Percentiles rank a stretch among this genome's conserved stretches.
Conservation (phyloP, 2,888 invertebrate genomes). For the Tiliacea citrago region DNA sequence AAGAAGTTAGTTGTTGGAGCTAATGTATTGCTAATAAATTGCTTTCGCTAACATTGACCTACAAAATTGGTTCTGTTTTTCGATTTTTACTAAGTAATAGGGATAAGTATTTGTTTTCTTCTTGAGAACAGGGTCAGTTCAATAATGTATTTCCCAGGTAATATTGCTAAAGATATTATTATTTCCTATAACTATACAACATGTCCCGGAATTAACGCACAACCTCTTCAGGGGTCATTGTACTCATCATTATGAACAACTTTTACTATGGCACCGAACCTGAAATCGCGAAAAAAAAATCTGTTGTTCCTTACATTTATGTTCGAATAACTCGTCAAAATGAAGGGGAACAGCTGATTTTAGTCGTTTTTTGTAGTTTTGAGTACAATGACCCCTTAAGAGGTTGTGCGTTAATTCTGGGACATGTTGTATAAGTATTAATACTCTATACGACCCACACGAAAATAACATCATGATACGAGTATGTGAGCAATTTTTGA, state of each 20-base stretch:
- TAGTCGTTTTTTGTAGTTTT: no score
- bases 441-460: not conserved
- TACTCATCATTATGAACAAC: no score
- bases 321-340: no score
- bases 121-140: not conserved
- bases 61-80: slow-evolving; percentile 21
- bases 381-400: no score
- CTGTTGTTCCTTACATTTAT: no score
- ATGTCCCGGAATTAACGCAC: no score
- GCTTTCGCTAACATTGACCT: slow-evolving; percentile 45
- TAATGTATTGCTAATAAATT: slow-evolving; percentile 55
- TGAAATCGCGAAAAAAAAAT: no score
- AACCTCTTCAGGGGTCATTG: no score
- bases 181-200: not conserved
- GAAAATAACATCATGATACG: slow-evolving; percentile 13
- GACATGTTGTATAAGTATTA: no score
- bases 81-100: slow-evolving; percentile 12
- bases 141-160: not conserved
- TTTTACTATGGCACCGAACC: no score
- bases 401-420: no score
- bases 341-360: no score
- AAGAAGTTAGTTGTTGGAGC: slow-evolving; percentile 50
- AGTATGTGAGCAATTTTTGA: slow-evolving; percentile 34
- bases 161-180: not conserved
- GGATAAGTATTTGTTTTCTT: not conserved